Evolutionary conservation across 2,797 vertebrate species (phyloP).

Genomic region (Takifugu ocellatus): DNA sequence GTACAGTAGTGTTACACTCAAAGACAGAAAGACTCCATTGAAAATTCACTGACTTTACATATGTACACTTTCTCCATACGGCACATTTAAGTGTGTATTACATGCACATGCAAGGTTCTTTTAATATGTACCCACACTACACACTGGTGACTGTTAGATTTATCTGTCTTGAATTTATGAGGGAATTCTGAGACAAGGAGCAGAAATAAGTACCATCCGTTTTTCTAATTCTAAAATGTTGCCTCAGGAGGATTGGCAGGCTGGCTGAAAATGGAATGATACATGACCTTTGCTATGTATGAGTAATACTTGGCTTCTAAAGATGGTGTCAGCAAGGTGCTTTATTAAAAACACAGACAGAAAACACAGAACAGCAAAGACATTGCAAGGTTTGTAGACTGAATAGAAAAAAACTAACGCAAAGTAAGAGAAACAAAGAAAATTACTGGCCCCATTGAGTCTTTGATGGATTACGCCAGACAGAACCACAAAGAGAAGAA

Average conservation of each 20-base stretch:
- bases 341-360: slow-evolving; percentile 54
- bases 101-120: slow-evolving; percentile 14
- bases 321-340: slow-evolving; percentile 57
- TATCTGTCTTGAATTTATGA: slow-evolving; percentile 38
- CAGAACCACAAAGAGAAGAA: slow-evolving; percentile 28
- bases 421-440: slow-evolving; percentile 36
- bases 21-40: slow-evolving; percentile 47
- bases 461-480: slow-evolving; percentile 17
- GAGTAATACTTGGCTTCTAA: slow-evolving; percentile 57
- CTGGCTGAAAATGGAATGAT: slow-evolving; percentile 52
- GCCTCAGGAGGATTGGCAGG: slow-evolving; percentile 54
- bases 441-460: slow-evolving; percentile 17
- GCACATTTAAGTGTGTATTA: slow-evolving; percentile 34
- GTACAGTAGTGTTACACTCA: slow-evolving; percentile 47
- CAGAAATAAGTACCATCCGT: slow-evolving; percentile 48
- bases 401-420: slow-evolving; percentile 34
- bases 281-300: slow-evolving; percentile 52
- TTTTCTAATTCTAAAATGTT: slow-evolving; percentile 50
- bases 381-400: slow-evolving; percentile 43
- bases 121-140: slow-evolving; percentile 24
- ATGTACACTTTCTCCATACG: slow-evolving; percentile 16
- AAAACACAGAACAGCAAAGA: slow-evolving; percentile 45
- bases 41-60: slow-evolving; percentile 20
- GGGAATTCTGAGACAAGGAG: slow-evolving; percentile 37
- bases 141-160: slow-evolving; percentile 21